These are phyloP conservation scores for Pseudococcus viburni DNA, from an alignment of 2,888 invertebrate species.

Conservation along the genomic window DNA sequence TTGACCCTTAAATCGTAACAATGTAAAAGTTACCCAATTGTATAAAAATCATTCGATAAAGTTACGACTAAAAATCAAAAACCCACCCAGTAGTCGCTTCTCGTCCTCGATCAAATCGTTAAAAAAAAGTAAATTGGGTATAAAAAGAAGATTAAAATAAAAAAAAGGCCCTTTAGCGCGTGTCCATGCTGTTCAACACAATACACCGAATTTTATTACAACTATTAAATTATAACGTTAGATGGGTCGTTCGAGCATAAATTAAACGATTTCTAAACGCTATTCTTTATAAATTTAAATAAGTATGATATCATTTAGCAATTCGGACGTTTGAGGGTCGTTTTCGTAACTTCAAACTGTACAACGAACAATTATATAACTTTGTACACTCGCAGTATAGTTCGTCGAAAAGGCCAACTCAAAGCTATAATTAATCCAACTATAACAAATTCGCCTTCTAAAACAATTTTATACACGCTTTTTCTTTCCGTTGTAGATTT, in stretches of 20 bases:
- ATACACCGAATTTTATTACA: conserved; percentile 15
- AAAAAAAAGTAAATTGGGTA: neutral
- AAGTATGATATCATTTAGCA: conserved; percentile 2
- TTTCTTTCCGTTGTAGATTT: neutral
- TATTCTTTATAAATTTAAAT: conserved; percentile 12
- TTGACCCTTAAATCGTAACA: neutral
- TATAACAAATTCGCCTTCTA: conserved; percentile 10
- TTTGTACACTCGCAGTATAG: neutral
- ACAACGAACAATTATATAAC: neutral
- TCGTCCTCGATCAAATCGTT: conserved; percentile 7
- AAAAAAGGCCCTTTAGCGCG: neutral
- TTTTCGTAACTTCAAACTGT: neutral
- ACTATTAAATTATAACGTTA: conserved; percentile 32
- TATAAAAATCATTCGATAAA: neutral
- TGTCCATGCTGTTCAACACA: neutral
- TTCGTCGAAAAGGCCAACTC: conserved; percentile 21
- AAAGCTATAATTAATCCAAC: conserved; percentile 31
- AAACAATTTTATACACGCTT: neutral
- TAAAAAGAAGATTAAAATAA: neutral
- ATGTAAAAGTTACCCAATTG: neutral
- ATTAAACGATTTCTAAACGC: conserved; percentile 18
- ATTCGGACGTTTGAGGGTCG: conserved; percentile 41
- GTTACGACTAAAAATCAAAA: neutral
- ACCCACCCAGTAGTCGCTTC: neutral
- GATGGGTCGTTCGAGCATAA: conserved; percentile 38